A percentile compares a stretch with the other conserved stretches of the same genome.
Conservation (phyloP, 2,888 invertebrate genomes). For the Polylopha cassiicola region DNA sequence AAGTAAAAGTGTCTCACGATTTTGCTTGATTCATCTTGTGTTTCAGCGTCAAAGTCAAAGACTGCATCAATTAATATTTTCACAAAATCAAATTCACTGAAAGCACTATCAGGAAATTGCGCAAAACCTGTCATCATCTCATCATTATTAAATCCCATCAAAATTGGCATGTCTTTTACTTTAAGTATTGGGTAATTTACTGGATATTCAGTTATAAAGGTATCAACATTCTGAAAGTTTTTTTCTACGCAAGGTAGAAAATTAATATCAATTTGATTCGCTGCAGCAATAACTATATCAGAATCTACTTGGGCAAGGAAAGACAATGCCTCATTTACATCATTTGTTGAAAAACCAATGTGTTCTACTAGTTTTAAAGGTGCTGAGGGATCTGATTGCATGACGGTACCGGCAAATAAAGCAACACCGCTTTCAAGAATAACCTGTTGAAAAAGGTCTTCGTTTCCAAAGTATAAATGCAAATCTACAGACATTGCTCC, state of each 20-base stretch:
- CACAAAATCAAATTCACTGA: conserved; percentile 10
- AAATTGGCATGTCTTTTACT: conserved; percentile 14
- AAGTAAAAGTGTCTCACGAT: conserved; percentile 33
- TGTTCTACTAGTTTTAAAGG: conserved; percentile 13
- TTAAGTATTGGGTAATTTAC: conserved; percentile 1
- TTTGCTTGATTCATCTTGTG: conserved; percentile 24
- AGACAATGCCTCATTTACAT: conserved; percentile 8
- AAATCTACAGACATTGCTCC: conserved; percentile 41
- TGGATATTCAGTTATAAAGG: conserved; percentile 11
- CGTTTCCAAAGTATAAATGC: background rate
- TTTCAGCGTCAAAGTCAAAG: conserved; percentile 26
- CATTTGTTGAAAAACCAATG: conserved; percentile 3
- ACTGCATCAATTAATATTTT: conserved; percentile 10
- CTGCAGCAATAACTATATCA: conserved; percentile 10
- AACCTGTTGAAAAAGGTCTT: conserved; percentile 7
- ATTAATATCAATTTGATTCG: background rate
- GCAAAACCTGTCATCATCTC: background rate
- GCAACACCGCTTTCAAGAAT: conserved; percentile 15
- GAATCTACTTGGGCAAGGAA: conserved; percentile 5
- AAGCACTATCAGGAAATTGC: background rate
- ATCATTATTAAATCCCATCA: conserved; percentile 19
- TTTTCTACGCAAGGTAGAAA: conserved; percentile 19
- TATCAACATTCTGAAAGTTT: conserved; percentile 10
- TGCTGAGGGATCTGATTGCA: background rate
- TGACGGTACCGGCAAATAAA: background rate